Evolutionary conservation across 1,140 invertebrate genomes (phyloP).

Genomic region (Papilio helenus): DNA sequence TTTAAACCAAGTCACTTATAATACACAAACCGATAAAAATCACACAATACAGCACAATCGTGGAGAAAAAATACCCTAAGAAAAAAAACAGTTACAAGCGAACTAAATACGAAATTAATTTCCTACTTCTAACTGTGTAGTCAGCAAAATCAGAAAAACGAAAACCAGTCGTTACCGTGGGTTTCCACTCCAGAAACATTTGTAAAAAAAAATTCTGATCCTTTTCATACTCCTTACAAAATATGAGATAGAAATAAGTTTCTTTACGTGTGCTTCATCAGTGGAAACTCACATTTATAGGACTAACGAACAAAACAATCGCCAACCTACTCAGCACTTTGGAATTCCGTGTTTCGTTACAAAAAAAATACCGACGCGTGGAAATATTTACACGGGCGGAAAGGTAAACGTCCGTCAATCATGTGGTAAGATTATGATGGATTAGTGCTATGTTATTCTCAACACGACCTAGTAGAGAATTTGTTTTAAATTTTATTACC

Average conservation of each 20-base stretch:
- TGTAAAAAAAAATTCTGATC: not conserved
- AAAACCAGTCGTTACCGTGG: not conserved
- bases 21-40: not conserved
- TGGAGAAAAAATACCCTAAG: not conserved
- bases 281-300: not conserved
- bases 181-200: not conserved
- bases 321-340: not conserved
- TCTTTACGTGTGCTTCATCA: not conserved
- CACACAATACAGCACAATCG: not conserved
- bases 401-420: constrained; percentile 24
- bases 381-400: constrained; percentile 17
- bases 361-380: constrained; percentile 11
- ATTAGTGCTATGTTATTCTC: constrained; percentile 8
- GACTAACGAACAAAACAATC: constrained; percentile 12
- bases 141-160: constrained; percentile 25
- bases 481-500: constrained; percentile 1
- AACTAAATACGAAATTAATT: constrained; percentile 23
- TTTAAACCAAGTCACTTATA: not conserved
- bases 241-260: not conserved
- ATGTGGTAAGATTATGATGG: constrained; percentile 1
- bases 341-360: constrained; percentile 29
- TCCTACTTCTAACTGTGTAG: not conserved
- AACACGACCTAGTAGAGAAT: not conserved
- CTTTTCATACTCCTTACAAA: not conserved
- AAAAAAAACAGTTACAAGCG: not conserved